Evolutionary conservation across 2,797 vertebrate genomes (phyloP).

Genomic region (Gymnoscopelus braueri): DNA sequence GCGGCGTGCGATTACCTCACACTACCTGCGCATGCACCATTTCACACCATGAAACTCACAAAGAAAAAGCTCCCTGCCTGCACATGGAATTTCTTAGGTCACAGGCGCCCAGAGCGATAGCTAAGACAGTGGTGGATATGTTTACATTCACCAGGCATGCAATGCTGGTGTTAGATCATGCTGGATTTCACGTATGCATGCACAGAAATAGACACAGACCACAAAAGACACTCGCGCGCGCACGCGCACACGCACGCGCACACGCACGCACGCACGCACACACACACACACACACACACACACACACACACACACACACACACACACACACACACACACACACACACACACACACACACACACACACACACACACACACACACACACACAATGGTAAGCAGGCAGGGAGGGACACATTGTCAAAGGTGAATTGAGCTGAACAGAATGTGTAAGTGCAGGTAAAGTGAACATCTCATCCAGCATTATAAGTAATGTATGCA

Average conservation of each 20-base stretch:
- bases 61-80: slow-evolving; percentile 29
- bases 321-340: background rate
- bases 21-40: slow-evolving; percentile 46
- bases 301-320: slow-evolving; percentile 10
- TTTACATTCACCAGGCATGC: slow-evolving; percentile 48
- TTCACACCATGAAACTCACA: slow-evolving; percentile 31
- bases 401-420: background rate
- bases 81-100: slow-evolving; percentile 60
- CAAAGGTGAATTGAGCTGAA: background rate
- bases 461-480: too few relatives aligned
- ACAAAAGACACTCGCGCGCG: slow-evolving; percentile 10
- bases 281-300: background rate
- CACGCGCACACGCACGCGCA: slow-evolving; percentile 4
- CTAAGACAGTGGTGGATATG: slow-evolving; percentile 36
- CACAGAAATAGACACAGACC: slow-evolving; percentile 1
- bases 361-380: slow-evolving; percentile 6
- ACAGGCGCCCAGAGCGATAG: slow-evolving; percentile 34
- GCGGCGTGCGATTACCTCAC: slow-evolving; percentile 51
- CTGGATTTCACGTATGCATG: slow-evolving; percentile 26
- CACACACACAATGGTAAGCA: background rate
- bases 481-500: too few relatives aligned
- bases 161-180: slow-evolving; percentile 50
- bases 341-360: slow-evolving; percentile 4
- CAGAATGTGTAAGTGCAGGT: background rate
- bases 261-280: background rate